Percentiles rank a stretch among this genome's conserved stretches.
These are phyloP conservation scores for Bombus fervidus DNA, from an alignment of 1,140 invertebrate genomes.

Conservation along the genomic window DNA sequence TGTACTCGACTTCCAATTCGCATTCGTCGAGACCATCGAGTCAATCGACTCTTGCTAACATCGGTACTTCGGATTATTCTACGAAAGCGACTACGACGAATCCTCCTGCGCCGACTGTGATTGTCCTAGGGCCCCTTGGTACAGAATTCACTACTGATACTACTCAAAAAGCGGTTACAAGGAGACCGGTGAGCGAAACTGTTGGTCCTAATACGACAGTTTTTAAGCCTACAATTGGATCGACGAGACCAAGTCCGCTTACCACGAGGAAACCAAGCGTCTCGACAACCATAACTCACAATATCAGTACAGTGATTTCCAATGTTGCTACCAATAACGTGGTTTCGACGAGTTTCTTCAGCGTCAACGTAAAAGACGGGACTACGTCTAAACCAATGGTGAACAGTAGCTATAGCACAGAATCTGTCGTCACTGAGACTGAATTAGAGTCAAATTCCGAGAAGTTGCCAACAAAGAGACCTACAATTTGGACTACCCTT, in stretches of 20 bases:
- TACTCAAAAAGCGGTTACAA: conserved; percentile 70
- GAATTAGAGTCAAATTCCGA: not conserved
- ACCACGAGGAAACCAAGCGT: conserved; percentile 75
- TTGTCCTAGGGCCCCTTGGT: conserved; percentile 85
- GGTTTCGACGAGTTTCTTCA: conserved; percentile 79
- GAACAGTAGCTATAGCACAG: conserved; percentile 34
- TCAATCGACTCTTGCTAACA: conserved; percentile 32
- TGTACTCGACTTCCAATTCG: conserved; percentile 50
- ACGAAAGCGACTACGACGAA: conserved; percentile 77
- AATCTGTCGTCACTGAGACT: conserved; percentile 2
- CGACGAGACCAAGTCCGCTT: conserved; percentile 60
- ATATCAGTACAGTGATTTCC: conserved; percentile 80
- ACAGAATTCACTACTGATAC: conserved; percentile 80
- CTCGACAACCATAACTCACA: conserved; percentile 79
- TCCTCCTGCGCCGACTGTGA: conserved; percentile 87
- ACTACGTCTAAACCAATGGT: conserved; percentile 65
- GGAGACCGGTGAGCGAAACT: conserved; percentile 54
- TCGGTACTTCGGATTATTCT: conserved; percentile 63
- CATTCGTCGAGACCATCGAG: conserved; percentile 57
- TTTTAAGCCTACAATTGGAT: conserved; percentile 72
- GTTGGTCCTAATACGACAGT: conserved; percentile 69
- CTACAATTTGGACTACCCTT: conserved; percentile 75
- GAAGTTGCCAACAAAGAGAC: conserved; percentile 51
- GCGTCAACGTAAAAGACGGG: conserved; percentile 77
- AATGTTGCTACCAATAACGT: conserved; percentile 71